These are phyloP conservation scores for Gymnocheta viridis DNA, from an alignment of 2,888 invertebrate genomes.

Conservation along the genomic window DNA sequence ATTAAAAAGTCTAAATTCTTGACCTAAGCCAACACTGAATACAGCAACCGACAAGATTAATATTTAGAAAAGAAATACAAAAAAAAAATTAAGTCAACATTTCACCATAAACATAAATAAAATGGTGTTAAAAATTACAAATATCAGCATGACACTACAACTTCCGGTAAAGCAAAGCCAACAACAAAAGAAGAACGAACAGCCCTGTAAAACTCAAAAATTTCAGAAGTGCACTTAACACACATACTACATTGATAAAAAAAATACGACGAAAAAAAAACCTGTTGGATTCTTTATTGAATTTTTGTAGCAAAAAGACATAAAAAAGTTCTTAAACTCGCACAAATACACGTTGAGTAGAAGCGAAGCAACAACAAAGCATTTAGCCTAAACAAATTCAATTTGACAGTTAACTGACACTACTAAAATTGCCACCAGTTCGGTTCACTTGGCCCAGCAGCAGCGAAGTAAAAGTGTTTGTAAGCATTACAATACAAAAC, in stretches of 20 bases:
- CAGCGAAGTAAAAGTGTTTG: constrained; percentile 67
- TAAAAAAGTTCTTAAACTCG: constrained; percentile 33
- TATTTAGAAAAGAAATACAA: constrained; percentile 40
- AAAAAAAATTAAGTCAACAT: constrained; percentile 71
- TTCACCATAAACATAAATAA: constrained; percentile 67
- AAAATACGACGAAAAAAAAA: constrained; percentile 21
- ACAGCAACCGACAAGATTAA: constrained; percentile 37
- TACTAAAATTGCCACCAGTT: constrained; percentile 38
- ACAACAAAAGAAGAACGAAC: constrained; percentile 34
- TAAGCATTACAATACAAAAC: constrained; percentile 68
- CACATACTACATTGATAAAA: constrained; percentile 42
- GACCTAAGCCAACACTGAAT: constrained; percentile 78
- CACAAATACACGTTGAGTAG: constrained; percentile 1
- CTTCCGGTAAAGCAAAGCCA: constrained; percentile 75
- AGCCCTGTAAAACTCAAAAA: constrained; percentile 42
- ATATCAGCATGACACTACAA: constrained; percentile 81
- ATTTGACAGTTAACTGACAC: constrained; percentile 79
- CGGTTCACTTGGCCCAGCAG: constrained; percentile 29
- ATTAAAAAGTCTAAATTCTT: constrained; percentile 74
- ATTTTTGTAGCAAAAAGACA: constrained; percentile 8
- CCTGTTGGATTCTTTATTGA: constrained; percentile 61
- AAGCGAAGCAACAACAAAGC: constrained; percentile 21
- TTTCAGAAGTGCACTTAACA: constrained; percentile 60
- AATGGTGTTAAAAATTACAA: constrained; percentile 77
- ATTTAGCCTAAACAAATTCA: constrained; percentile 79